A percentile compares a stretch with the other conserved stretches of the same genome.
These are phyloP conservation scores for Diaperis boleti DNA, from an alignment of 2,888 invertebrate genomes.

Conservation along the genomic window DNA sequence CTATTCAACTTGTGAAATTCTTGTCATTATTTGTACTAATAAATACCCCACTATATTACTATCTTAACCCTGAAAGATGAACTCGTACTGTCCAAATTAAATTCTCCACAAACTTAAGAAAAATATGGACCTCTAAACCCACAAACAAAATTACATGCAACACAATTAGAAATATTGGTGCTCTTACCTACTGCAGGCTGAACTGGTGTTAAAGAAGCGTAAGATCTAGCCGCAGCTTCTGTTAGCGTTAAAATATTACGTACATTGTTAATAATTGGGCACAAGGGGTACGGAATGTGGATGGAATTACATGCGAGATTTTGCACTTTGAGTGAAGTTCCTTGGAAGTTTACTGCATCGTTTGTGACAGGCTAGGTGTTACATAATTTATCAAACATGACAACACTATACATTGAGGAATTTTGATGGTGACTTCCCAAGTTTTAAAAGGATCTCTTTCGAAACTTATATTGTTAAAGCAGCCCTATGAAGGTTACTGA, in stretches of 20 bases:
- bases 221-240: conserved; percentile 69
- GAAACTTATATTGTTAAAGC: too few relatives aligned
- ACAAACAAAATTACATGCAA: not conserved
- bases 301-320: conserved; percentile 4
- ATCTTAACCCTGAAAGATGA: too few relatives aligned
- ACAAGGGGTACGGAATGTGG: not conserved
- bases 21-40: too few relatives aligned
- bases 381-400: conserved; percentile 1
- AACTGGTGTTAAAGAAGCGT: conserved; percentile 70
- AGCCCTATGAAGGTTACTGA: too few relatives aligned
- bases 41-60: too few relatives aligned
- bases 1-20: too few relatives aligned
- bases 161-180: conserved; percentile 40
- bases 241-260: conserved; percentile 57
- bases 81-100: too few relatives aligned
- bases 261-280: conserved; percentile 21
- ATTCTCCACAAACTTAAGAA: too few relatives aligned
- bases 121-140: too few relatives aligned
- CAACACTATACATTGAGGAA: not conserved
- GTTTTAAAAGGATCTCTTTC: too few relatives aligned
- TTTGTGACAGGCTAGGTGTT: not conserved
- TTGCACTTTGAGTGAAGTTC: not conserved
- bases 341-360: not conserved
- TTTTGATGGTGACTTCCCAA: too few relatives aligned
- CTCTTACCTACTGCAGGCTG: conserved; percentile 69